Evolutionary conservation across 2,888 invertebrate genomes (phyloP).

Genomic region (Callinectes sapidus): DNA sequence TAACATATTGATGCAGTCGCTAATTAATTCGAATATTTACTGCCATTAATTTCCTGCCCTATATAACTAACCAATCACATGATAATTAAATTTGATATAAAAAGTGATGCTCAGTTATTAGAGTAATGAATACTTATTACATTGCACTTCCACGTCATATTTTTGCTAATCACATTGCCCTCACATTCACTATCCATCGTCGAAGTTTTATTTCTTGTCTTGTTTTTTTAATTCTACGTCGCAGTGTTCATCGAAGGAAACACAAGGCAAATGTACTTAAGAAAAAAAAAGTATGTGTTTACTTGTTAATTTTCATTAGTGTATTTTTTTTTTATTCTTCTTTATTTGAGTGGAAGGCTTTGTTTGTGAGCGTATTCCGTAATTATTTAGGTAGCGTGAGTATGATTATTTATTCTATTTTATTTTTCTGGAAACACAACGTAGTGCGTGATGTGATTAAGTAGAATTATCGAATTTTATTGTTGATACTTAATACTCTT

Average conservation of each 20-base stretch:
- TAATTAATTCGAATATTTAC: background rate
- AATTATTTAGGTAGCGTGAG: background rate
- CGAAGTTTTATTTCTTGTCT: background rate
- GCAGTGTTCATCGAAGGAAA: background rate
- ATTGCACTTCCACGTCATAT: too few species aligned
- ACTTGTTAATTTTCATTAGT: background rate
- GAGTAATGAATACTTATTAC: too few species aligned
- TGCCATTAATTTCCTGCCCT: too few species aligned
- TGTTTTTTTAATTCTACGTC: background rate
- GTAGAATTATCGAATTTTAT: background rate
- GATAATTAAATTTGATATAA: too few species aligned
- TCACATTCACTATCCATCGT: background rate
- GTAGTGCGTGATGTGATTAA: background rate
- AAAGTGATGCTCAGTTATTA: too few species aligned
- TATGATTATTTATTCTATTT: background rate
- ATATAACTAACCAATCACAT: too few species aligned
- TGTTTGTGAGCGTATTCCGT: background rate
- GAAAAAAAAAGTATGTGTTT: background rate
- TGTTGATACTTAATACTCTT: background rate
- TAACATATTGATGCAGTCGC: background rate
- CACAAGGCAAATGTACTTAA: background rate
- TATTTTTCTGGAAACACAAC: background rate
- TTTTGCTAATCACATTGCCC: background rate
- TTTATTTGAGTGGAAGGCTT: background rate
- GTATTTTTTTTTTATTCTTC: background rate